Percentiles rank a stretch among this genome's conserved stretches.
phyloP scores from a whole-genome alignment of 2,797 vertebrate species.

The Malacoraja senta region DNA sequence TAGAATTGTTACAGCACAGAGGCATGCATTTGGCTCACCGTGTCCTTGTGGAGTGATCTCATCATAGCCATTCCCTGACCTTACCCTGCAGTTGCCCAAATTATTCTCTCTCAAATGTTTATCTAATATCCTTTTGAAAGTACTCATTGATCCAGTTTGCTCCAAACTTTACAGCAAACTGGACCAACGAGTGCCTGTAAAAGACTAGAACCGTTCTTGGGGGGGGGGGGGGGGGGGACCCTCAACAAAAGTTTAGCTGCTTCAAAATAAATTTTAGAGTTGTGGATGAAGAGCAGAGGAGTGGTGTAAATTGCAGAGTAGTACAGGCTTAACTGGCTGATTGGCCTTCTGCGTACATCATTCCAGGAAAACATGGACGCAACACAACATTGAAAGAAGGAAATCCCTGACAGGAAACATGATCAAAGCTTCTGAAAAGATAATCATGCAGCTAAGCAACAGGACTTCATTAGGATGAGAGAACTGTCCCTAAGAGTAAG shows the following conservation, averaged over 20 bases:
- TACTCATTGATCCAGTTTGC: too few relatives aligned
- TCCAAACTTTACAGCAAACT: too few relatives aligned
- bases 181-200: too few relatives aligned
- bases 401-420: background rate
- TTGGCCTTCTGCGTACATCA: background rate
- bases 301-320: background rate
- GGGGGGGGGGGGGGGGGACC: background rate
- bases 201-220: background rate
- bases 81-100: too few relatives aligned
- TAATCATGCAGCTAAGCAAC: background rate
- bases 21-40: too few relatives aligned
- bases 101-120: too few relatives aligned
- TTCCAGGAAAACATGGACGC: background rate
- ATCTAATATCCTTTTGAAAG: too few relatives aligned
- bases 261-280: background rate
- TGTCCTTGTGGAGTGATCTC: too few relatives aligned
- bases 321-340: background rate
- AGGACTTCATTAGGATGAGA: background rate
- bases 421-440: background rate
- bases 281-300: background rate
- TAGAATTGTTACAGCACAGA: too few relatives aligned
- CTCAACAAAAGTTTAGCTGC: background rate
- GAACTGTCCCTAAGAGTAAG: background rate
- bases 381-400: background rate
- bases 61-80: too few relatives aligned